phyloP scores from a whole-genome alignment of 2,797 vertebrate species.

The Borostomias antarcticus region DNA sequence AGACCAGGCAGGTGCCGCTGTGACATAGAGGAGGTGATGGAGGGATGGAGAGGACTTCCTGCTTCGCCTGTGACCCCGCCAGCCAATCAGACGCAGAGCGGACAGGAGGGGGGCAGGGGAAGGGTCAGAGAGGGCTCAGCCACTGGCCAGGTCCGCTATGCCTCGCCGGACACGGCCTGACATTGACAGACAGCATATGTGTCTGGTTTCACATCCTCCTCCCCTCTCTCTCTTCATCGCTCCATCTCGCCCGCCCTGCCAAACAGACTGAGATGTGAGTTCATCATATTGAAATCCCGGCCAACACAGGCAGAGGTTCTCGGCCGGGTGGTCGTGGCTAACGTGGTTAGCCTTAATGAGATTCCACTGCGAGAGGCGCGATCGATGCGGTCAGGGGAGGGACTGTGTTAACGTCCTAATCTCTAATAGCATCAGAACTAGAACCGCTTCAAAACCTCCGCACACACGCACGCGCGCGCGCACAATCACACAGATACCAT shows the following conservation, averaged over 20 bases:
- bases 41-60: constrained; percentile 2
- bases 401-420: constrained; percentile 73
- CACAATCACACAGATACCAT: constrained; percentile 29
- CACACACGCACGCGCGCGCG: constrained; percentile 23
- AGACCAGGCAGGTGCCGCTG: background rate
- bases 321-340: constrained; percentile 47
- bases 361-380: constrained; percentile 50
- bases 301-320: background rate
- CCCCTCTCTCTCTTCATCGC: background rate
- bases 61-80: too few relatives aligned
- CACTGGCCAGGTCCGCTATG: too few relatives aligned
- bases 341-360: constrained; percentile 68
- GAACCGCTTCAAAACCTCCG: constrained; percentile 60
- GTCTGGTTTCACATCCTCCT: background rate
- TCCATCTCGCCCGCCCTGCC: background rate
- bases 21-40: background rate
- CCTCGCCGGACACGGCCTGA: too few relatives aligned
- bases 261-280: too few relatives aligned
- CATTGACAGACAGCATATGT: background rate
- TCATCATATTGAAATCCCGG: constrained; percentile 1
- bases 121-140: background rate
- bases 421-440: constrained; percentile 72
- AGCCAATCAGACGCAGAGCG: background rate
- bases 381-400: constrained; percentile 71
- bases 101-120: background rate